Evolutionary conservation across 2,113 vertebrate species (phyloP).

Genomic region (Pelobates fuscus): DNA sequence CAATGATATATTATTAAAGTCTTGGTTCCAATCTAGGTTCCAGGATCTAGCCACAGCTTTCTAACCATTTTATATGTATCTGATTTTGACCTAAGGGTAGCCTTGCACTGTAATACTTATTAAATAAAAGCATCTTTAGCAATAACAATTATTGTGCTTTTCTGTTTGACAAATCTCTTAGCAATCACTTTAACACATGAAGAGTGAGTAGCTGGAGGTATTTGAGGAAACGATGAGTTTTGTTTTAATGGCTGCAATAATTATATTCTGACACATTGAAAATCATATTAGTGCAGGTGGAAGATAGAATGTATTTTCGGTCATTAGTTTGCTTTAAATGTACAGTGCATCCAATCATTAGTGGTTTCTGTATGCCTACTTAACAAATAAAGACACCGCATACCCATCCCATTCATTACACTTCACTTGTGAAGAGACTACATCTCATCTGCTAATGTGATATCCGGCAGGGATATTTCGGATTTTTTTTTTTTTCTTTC

Average conservation of each 20-base stretch:
- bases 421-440: conserved; percentile 39
- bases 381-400: conserved; percentile 44
- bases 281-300: conserved; percentile 44
- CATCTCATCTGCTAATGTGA: conserved; percentile 39
- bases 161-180: conserved; percentile 32
- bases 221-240: conserved; percentile 40
- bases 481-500: conserved; percentile 1
- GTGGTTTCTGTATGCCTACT: conserved; percentile 47
- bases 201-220: conserved; percentile 42
- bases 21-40: no score
- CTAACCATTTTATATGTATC: no score
- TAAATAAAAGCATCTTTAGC: not conserved
- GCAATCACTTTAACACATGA: conserved; percentile 44
- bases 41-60: no score
- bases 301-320: conserved; percentile 53
- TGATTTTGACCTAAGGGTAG: no score
- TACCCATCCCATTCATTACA: not conserved
- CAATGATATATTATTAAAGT: no score
- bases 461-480: conserved; percentile 9
- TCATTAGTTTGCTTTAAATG: conserved; percentile 25
- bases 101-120: no score
- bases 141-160: conserved; percentile 31
- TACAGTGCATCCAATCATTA: conserved; percentile 43
- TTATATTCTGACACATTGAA: conserved; percentile 41
- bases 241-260: conserved; percentile 50